Evolutionary conservation across 1,140 invertebrate species (phyloP).

Genomic region (Planococcus citri): DNA sequence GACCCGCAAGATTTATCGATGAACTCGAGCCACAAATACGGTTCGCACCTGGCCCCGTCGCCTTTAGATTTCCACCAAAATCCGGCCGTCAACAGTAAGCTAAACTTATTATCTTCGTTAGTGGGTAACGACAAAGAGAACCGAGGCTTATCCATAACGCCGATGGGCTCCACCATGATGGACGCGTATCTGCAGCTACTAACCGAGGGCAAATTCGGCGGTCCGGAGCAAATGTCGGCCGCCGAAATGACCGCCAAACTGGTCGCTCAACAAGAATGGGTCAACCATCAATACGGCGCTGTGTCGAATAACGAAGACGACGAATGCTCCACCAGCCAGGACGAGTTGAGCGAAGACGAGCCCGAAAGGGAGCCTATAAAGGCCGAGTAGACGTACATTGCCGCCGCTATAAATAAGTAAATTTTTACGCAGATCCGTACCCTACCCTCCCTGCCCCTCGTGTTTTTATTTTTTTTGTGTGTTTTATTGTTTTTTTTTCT

Average conservation of each 20-base stretch:
- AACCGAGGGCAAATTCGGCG: not conserved
- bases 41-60: not conserved
- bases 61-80: not conserved
- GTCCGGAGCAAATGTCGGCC: not conserved
- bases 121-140: not conserved
- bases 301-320: not conserved
- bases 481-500: too few species aligned
- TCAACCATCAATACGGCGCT: not conserved
- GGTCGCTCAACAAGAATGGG: not conserved
- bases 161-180: not conserved
- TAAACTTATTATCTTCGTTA: not conserved
- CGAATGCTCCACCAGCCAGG: conserved; percentile 4
- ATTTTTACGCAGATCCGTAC: too few species aligned
- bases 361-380: not conserved
- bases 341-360: not conserved
- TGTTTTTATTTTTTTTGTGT: too few species aligned
- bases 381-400: not conserved
- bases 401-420: too few species aligned
- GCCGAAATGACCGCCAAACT: not conserved
- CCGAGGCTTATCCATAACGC: not conserved
- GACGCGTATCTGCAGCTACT: not conserved
- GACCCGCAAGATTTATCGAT: conserved; percentile 69
- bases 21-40: conserved; percentile 15
- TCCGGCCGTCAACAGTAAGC: not conserved
- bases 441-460: too few species aligned